These are phyloP conservation scores for Muraenolepis orangiensis DNA, from an alignment of 2,797 vertebrate genomes.

Conservation along the genomic window DNA sequence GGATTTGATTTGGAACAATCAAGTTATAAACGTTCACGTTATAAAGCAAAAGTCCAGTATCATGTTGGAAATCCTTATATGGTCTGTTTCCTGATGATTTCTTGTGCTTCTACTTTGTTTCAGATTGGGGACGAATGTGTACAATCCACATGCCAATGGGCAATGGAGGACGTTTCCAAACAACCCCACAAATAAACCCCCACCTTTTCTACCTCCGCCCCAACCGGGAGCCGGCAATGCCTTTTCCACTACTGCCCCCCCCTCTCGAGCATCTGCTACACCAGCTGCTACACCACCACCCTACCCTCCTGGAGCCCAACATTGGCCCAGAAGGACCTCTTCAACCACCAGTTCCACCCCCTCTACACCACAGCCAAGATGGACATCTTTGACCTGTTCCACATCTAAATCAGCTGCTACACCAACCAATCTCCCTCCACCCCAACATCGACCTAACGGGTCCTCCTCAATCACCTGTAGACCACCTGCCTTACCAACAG, in stretches of 20 bases:
- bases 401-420: neutral
- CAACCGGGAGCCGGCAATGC: neutral
- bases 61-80: neutral
- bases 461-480: neutral
- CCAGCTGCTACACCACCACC: neutral
- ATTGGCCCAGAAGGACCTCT: neutral
- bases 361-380: neutral
- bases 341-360: neutral
- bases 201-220: neutral
- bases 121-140: conserved; percentile 38
- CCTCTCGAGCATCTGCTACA: neutral
- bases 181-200: neutral
- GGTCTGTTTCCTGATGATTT: neutral
- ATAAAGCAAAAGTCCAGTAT: neutral
- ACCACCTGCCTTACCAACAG: neutral
- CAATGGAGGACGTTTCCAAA: conserved; percentile 20
- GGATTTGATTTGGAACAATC: neutral
- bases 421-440: neutral
- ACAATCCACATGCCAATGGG: conserved; percentile 35
- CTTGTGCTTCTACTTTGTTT: neutral
- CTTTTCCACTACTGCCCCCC: neutral
- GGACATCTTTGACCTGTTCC: neutral
- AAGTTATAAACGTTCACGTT: too few relatives aligned
- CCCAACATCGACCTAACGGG: neutral
- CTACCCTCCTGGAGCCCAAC: neutral